A percentile compares a stretch with the other conserved stretches of the same genome.
Evolutionary conservation across 2,888 invertebrate genomes (phyloP).

Genomic region (Pyralis farinalis): DNA sequence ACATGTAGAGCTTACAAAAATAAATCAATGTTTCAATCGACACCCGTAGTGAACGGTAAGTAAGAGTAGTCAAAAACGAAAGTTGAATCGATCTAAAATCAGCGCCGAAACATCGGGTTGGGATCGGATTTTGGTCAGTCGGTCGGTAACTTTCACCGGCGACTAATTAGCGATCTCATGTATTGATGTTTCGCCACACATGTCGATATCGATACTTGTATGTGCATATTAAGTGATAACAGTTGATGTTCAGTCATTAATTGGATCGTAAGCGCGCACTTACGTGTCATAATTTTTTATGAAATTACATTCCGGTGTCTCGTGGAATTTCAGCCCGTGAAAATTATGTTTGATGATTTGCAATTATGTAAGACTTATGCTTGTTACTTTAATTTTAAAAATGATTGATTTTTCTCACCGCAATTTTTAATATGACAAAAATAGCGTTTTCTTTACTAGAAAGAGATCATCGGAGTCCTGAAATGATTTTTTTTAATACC

Average conservation of each 20-base stretch:
- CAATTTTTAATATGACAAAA: too few species aligned
- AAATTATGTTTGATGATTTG: too few species aligned
- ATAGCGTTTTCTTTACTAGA: too few species aligned
- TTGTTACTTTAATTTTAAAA: too few species aligned
- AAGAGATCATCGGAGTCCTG: too few species aligned
- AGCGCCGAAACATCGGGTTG: constrained; percentile 66
- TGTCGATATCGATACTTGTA: constrained; percentile 60
- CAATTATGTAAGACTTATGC: too few species aligned
- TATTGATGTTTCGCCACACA: constrained; percentile 59
- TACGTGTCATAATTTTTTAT: neutral
- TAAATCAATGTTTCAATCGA: constrained; percentile 56
- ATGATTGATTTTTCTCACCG: too few species aligned
- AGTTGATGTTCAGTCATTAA: constrained; percentile 20
- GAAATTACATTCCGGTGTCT: neutral
- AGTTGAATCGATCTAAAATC: constrained; percentile 79
- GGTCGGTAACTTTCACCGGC: constrained; percentile 74
- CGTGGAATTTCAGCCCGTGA: too few species aligned
- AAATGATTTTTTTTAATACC: too few species aligned
- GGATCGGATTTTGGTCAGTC: constrained; percentile 72
- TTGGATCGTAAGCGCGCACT: constrained; percentile 6
- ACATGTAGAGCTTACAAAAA: constrained; percentile 31
- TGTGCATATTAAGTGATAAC: constrained; percentile 7
- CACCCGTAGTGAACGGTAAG: constrained; percentile 56
- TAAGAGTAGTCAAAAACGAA: constrained; percentile 79
- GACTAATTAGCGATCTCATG: constrained; percentile 68